These are phyloP conservation scores for Harlomillsia oculata DNA, from an alignment of 1,140 invertebrate genomes.

Conservation along the genomic window DNA sequence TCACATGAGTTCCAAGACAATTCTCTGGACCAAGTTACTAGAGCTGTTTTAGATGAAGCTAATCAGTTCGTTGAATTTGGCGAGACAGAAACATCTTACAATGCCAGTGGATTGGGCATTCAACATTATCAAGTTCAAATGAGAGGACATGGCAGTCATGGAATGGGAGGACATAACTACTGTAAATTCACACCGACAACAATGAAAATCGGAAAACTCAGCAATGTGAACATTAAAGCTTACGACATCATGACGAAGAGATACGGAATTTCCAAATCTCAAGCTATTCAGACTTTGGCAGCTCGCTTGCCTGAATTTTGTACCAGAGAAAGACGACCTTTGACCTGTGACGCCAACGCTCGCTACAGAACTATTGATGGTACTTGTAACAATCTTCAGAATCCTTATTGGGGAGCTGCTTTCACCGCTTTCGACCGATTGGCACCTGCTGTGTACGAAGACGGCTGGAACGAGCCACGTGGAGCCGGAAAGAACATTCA, in stretches of 20 bases:
- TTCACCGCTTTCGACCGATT: constrained; percentile 26
- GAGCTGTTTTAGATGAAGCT: constrained; percentile 9
- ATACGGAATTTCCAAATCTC: constrained; percentile 16
- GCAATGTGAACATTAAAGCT: constrained; percentile 25
- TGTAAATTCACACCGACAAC: constrained; percentile 29
- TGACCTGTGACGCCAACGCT: constrained; percentile 14
- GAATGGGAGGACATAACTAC: constrained; percentile 26
- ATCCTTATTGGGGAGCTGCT: constrained; percentile 26
- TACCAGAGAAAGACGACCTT: constrained; percentile 14
- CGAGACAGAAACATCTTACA: not conserved
- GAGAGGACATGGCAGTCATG: constrained; percentile 1
- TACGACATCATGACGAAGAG: constrained; percentile 26
- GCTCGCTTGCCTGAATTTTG: constrained; percentile 25
- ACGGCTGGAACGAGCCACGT: constrained; percentile 29
- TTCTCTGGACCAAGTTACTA: constrained; percentile 1
- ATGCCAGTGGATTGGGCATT: not conserved
- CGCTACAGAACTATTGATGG: constrained; percentile 29
- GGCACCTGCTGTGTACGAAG: constrained; percentile 27
- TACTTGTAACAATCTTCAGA: constrained; percentile 31
- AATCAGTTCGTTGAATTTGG: constrained; percentile 5
- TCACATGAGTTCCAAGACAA: not conserved
- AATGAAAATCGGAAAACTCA: constrained; percentile 24
- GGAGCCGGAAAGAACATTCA: constrained; percentile 56
- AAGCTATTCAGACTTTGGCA: constrained; percentile 12
- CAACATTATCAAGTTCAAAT: constrained; percentile 5